Base-by-base conservation (phyloP, 92 coral and sea anemone genomes). In the Siderastrea radians region DNA sequence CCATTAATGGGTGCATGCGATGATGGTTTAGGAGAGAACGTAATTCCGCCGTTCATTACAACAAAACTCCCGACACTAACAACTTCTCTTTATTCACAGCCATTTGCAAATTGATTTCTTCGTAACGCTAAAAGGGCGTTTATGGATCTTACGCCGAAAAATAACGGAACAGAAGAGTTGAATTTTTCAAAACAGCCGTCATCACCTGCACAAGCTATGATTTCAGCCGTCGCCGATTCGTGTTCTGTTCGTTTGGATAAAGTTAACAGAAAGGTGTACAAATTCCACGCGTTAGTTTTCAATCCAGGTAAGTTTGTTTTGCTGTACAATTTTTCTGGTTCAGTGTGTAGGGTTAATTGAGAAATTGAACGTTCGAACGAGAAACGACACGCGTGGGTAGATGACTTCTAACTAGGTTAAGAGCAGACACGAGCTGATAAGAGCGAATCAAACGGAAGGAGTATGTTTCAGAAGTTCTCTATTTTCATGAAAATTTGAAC, bases 241-340 rank as follows among this genome's bases (percentile, higher is more conserved):
- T 76, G 83, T 5, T 75, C 89, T 15, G 89, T 85, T 38, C 89
- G 83, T 68, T 70, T 85, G 83, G 89, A 85, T n/a, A 77, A 77
- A 77, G 83, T 66, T 13, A 85, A 85, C 52, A 45, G 84, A 77
- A 85, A 77, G 52, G 89, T 85, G 38, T 85, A 85, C 84, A 77
- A 78, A 68, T 85, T 85, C 17, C 89, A 45, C 15, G 83, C 89
- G 4, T 48, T 85, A 46, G 89, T 85, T 48, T 85, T 85, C 45
- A 68, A 55, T 48, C 81, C 45, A 85, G 89, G 89, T 85, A 65
- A 65, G 89, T 67, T 26, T 26, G 38, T 0, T 26, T 26, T 26
- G 38, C 38, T 68, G 78, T 7, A 2, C 10, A 5, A 7, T 17
- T 45, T 38, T 49, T 79, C 54, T 46, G 49, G 44, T 63, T 26